phyloP scores from a whole-genome alignment of 2,797 vertebrate species.

The Thaleichthys pacificus region DNA sequence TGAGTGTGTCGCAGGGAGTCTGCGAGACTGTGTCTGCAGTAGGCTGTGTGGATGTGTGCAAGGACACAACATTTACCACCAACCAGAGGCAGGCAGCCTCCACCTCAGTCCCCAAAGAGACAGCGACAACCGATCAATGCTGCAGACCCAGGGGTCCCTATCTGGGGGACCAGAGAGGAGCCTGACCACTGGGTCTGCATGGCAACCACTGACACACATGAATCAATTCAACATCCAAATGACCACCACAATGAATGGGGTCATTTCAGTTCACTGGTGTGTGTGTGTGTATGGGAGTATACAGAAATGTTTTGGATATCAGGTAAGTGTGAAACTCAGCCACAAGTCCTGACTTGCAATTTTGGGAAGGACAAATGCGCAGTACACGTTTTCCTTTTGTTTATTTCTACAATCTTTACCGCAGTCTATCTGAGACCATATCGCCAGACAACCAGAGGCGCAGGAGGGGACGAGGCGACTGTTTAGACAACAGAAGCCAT shows the following conservation, averaged over 20 bases:
- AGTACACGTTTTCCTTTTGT: no score
- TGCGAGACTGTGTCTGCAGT: neutral
- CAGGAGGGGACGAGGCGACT: neutral
- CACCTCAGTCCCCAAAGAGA: neutral
- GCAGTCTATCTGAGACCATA: neutral
- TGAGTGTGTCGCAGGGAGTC: constrained; percentile 36
- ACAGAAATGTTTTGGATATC: no score
- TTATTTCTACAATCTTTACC: neutral
- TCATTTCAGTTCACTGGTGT: neutral
- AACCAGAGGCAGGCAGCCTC: neutral
- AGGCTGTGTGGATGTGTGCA: neutral
- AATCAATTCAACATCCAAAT: neutral
- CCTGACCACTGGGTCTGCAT: neutral
- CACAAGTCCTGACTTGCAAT: no score
- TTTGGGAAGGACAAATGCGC: no score
- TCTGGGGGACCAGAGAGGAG: neutral
- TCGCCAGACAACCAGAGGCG: neutral
- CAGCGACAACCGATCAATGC: neutral
- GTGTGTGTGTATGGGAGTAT: neutral
- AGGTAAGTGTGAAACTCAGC: no score
- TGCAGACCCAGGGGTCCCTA: neutral
- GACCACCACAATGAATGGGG: neutral
- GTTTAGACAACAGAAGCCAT: constrained; percentile 11
- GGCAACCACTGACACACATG: constrained; percentile 4
- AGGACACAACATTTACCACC: neutral